Evolutionary conservation across 2,888 invertebrate species (phyloP), one percentile per base, ranked within the genome.

Genomic region (Coleophora deauratella): DNA sequence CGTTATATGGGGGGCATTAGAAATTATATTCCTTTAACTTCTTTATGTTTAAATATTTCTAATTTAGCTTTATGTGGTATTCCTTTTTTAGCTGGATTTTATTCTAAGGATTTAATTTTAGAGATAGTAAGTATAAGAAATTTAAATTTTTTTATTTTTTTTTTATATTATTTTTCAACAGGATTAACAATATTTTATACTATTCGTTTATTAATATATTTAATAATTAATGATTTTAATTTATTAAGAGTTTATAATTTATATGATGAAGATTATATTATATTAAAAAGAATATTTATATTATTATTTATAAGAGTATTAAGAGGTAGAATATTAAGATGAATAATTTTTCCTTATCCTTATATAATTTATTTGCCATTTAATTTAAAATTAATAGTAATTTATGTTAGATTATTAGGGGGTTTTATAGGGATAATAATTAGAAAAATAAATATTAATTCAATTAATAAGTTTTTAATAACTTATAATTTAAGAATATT

Each of bases 71-170:
- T 90, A 72, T 88, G 88, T 80, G 90, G 90, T 0, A 78, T 89
- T 66, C 89, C 89, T 8, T 90, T 90, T 88, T 75, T 90, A 67
- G 75, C 88, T 1, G 89, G 88, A 0, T 90, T 89, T 90, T 91
- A 89, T 76, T 89, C 89, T 21, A 90, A 89, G 30, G 89, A 88
- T 84, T 70, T 88, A 72, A 87, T 89, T 87, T 85, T 89, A 71
- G 90, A 90, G 50, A 56, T 87, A 52, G 67, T 87, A 41, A 76
- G 76, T 51, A 75, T 88, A 68, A 76, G 66, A 50, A 74, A 77
- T 77, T 61, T 87, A 66, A 88, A 88, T 87, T 58, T 84, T 54
- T 72, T 80, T 72, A 67, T 81, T 69, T 88, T 86, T 74, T 65
- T 87, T 55, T 68, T 88, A 61, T 86, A 79, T 75, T 87, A 85